Conservation (phyloP, 2,797 vertebrate species). For the Catharus ustulatus region DNA sequence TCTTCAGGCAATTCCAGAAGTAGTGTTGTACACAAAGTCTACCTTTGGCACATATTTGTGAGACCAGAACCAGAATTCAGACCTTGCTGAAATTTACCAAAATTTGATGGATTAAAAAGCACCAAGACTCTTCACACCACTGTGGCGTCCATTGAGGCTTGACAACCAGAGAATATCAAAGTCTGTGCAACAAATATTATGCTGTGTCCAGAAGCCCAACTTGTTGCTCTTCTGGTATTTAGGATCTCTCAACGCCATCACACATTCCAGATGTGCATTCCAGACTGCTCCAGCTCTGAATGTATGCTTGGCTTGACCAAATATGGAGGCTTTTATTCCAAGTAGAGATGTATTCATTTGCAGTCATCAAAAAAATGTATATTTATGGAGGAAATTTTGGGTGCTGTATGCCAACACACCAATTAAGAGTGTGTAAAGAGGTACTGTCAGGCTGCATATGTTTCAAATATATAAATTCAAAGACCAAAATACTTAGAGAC, state of each 20-base stretch:
- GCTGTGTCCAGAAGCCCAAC: background rate
- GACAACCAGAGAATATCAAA: background rate
- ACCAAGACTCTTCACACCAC: background rate
- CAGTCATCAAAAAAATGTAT: slow-evolving; percentile 45
- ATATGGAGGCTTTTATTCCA: background rate
- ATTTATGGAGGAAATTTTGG: slow-evolving; percentile 38
- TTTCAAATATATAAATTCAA: slow-evolving; percentile 34
- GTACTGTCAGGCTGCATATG: slow-evolving; percentile 18
- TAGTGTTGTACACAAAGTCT: background rate
- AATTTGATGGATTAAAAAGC: background rate
- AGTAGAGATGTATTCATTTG: slow-evolving; percentile 23
- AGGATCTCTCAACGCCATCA: background rate
- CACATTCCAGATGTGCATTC: slow-evolving; percentile 45
- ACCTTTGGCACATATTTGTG: background rate
- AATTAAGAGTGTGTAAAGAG: slow-evolving; percentile 14
- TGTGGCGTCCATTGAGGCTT: background rate
- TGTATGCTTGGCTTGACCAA: slow-evolving; percentile 20
- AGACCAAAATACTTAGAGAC: background rate
- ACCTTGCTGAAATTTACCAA: background rate
- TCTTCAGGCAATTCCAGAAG: background rate
- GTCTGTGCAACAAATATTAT: background rate
- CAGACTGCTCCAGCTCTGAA: slow-evolving; percentile 22
- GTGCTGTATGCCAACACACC: background rate
- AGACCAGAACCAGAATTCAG: background rate
- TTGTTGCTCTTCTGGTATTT: slow-evolving; percentile 17